These are phyloP conservation scores for Antedon mediterranea DNA, from an alignment of 53 echinoderm and acorn worm genomes.

Conservation along the genomic window DNA sequence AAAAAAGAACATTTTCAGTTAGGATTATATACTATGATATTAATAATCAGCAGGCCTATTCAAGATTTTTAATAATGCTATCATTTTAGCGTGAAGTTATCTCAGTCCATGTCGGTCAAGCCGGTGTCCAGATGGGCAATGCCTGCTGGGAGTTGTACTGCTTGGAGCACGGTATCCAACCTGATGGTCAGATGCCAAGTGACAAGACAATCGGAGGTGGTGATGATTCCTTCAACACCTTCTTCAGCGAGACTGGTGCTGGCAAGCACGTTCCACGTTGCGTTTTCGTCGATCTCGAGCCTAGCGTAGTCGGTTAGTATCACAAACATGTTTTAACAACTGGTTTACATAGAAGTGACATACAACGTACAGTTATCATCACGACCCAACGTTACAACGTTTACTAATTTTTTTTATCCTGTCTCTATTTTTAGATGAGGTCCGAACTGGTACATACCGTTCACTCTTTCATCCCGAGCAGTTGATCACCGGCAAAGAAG, in stretches of 20 bases:
- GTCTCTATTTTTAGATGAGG: conserved; percentile 38
- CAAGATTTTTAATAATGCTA: too few relatives aligned
- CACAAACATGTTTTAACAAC: too few relatives aligned
- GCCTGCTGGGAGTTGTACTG: conserved; percentile 92
- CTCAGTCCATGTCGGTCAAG: conserved; percentile 80
- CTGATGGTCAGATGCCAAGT: conserved; percentile 90
- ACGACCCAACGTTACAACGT: too few relatives aligned
- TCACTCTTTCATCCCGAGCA: not conserved
- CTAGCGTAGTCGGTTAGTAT: conserved; percentile 40
- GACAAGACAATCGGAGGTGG: conserved; percentile 67
- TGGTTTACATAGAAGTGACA: too few relatives aligned
- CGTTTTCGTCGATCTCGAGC: conserved; percentile 43
- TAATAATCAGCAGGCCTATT: too few relatives aligned
- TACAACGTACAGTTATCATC: too few relatives aligned
- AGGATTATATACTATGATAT: too few relatives aligned
- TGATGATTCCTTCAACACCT: conserved; percentile 83
- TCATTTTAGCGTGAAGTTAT: conserved; percentile 88
- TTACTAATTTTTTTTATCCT: too few relatives aligned
- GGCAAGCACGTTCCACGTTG: conserved; percentile 28
- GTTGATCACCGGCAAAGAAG: too few relatives aligned
- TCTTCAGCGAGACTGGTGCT: conserved; percentile 53
- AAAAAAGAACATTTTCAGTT: too few relatives aligned
- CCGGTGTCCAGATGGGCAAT: conserved; percentile 95
- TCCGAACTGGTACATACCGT: conserved; percentile 32
- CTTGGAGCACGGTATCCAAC: conserved; percentile 88